Conservation (phyloP, 2,113 vertebrate genomes). For the Callorhinus ursinus region DNA sequence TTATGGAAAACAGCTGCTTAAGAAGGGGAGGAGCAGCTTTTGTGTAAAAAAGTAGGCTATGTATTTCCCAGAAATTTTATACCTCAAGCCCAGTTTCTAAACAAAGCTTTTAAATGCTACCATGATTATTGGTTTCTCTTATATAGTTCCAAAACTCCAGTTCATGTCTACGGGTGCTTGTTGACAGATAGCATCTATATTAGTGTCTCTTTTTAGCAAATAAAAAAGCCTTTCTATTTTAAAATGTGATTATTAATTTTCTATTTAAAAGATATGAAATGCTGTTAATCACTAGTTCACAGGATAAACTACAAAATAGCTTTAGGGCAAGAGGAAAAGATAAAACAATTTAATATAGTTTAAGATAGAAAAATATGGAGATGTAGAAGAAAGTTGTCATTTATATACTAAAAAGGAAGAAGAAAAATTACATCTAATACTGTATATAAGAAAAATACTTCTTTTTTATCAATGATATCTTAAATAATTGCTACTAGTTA, state of each 20-base stretch:
- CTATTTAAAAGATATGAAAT: background rate
- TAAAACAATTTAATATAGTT: background rate
- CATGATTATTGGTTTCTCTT: background rate
- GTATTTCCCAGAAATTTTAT: background rate
- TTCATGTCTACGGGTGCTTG: background rate
- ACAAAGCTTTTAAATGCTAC: background rate
- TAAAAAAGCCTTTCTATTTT: background rate
- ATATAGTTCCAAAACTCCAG: background rate
- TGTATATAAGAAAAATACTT: background rate
- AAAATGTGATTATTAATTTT: background rate
- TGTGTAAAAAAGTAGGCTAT: background rate
- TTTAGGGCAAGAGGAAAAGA: background rate
- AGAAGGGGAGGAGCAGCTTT: background rate
- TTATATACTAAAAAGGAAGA: background rate
- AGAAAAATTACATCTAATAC: background rate
- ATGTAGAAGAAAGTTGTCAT: background rate
- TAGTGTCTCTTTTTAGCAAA: background rate
- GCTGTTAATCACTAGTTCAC: background rate
- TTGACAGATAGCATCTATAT: background rate
- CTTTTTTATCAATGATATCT: background rate
- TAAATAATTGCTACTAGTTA: background rate
- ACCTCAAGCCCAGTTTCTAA: background rate
- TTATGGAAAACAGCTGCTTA: background rate
- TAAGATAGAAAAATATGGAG: background rate
- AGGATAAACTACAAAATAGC: background rate